A percentile compares a stretch with the other conserved stretches of the same genome.
These are phyloP conservation scores for Lutjanus erythropterus DNA, from an alignment of 2,113 vertebrate species.

Conservation along the genomic window DNA sequence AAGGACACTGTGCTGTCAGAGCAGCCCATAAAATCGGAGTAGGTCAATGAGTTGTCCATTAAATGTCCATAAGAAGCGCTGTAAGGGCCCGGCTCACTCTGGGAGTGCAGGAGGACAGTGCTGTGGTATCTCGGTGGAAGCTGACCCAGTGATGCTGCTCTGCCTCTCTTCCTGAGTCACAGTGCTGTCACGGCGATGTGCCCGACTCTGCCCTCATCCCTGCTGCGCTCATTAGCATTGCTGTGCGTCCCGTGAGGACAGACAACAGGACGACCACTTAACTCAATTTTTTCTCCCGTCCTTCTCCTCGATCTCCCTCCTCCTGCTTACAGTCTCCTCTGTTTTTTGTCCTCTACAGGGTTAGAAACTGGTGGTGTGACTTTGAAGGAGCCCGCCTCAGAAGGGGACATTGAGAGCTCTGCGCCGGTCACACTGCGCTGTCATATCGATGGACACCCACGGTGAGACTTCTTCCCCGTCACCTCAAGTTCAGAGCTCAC, in stretches of 20 bases:
- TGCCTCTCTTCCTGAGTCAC: constrained; percentile 26
- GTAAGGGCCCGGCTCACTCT: constrained; percentile 17
- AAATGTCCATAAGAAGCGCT: constrained; percentile 54
- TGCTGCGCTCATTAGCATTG: constrained; percentile 53
- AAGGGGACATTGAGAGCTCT: constrained; percentile 92
- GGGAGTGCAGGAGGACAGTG: constrained; percentile 36
- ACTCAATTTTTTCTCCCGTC: constrained; percentile 57
- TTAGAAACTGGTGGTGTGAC: constrained; percentile 92
- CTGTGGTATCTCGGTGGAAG: constrained; percentile 27
- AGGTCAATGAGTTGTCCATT: constrained; percentile 57
- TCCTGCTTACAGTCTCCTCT: constrained; percentile 26
- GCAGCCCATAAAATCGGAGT: constrained; percentile 33
- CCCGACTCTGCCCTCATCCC: not conserved
- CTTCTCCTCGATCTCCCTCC: constrained; percentile 33
- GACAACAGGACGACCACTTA: constrained; percentile 63
- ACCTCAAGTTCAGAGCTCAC: constrained; percentile 25
- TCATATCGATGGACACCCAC: constrained; percentile 95
- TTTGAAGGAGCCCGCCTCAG: constrained; percentile 89
- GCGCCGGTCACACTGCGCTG: constrained; percentile 90
- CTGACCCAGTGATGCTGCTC: constrained; percentile 30
- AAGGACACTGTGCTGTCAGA: no score
- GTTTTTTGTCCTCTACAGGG: constrained; percentile 83
- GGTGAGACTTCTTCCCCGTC: constrained; percentile 85
- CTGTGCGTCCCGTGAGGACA: constrained; percentile 15
- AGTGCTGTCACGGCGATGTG: constrained; percentile 34